A percentile compares a stretch with the other conserved stretches of the same genome.
Conservation (phyloP, 1,140 invertebrate species). For the Zaprionus capensis region DNA sequence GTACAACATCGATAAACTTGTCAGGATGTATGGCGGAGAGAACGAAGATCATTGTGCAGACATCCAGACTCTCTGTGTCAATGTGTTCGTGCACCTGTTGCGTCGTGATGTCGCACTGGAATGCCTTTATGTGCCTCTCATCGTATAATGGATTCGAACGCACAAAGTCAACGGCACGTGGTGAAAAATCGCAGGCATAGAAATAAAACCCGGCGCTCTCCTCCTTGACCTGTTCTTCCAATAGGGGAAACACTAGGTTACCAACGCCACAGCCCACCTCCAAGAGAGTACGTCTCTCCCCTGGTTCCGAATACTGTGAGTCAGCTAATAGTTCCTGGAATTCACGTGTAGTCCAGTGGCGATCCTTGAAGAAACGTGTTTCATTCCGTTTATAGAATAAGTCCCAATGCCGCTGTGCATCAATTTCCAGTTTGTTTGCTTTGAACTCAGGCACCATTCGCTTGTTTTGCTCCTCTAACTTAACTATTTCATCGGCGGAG, state of each 20-base stretch:
- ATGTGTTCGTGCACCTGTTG: conserved; percentile 87
- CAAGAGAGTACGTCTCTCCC: conserved; percentile 85
- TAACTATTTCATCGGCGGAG: conserved; percentile 86
- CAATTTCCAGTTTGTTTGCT: conserved; percentile 92
- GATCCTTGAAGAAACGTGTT: conserved; percentile 97
- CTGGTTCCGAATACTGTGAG: background rate
- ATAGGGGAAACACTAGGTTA: conserved; percentile 96
- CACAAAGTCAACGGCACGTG: conserved; percentile 94
- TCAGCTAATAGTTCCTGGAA: conserved; percentile 93
- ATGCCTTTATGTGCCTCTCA: conserved; percentile 88
- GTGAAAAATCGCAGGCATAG: conserved; percentile 97
- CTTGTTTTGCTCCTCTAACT: conserved; percentile 88
- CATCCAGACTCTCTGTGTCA: conserved; percentile 88
- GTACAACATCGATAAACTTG: conserved; percentile 90
- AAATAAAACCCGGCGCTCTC: conserved; percentile 85
- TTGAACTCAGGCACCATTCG: conserved; percentile 91
- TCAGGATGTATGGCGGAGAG: conserved; percentile 96
- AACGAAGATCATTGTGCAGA: conserved; percentile 97
- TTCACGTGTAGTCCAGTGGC: conserved; percentile 98
- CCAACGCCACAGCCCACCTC: conserved; percentile 99
- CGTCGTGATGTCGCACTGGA: conserved; percentile 90
- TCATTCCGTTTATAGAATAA: conserved; percentile 98
- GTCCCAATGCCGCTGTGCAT: conserved; percentile 98
- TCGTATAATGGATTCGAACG: conserved; percentile 87
- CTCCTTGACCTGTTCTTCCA: conserved; percentile 89